phyloP scores from a whole-genome alignment of 1,140 invertebrate genomes.

The Protaetia brevitarsis region DNA sequence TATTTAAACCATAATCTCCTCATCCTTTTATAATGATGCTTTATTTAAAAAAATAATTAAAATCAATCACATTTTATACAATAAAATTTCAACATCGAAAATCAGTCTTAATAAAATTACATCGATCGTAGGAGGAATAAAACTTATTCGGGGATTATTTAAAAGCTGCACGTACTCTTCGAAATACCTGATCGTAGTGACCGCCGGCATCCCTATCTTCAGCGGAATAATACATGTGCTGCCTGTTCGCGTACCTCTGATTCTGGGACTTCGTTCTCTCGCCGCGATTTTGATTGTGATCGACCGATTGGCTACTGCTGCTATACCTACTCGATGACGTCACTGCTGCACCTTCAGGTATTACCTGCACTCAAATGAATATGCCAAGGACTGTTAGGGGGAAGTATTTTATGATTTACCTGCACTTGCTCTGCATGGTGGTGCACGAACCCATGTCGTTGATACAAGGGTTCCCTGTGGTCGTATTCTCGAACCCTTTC shows the following conservation, averaged over 20 bases:
- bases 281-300: conserved; percentile 33
- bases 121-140: neutral
- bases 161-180: conserved; percentile 23
- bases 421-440: conserved; percentile 47
- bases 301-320: neutral
- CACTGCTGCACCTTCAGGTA: conserved; percentile 36
- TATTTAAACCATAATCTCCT: too few relatives aligned
- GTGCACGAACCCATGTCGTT: conserved; percentile 46
- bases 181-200: conserved; percentile 33
- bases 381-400: neutral
- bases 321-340: conserved; percentile 13
- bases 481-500: conserved; percentile 36
- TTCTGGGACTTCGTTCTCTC: conserved; percentile 31
- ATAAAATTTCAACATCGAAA: neutral
- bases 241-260: conserved; percentile 29
- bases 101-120: neutral
- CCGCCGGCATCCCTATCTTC: conserved; percentile 39
- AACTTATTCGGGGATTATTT: conserved; percentile 1
- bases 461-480: conserved; percentile 47
- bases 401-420: conserved; percentile 24
- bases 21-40: neutral
- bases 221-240: conserved; percentile 38
- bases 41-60: neutral
- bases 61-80: neutral
- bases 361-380: conserved; percentile 30